A percentile compares a stretch with the other conserved stretches of the same genome.
These are phyloP conservation scores for Tenthredo livida DNA, from an alignment of 2,888 invertebrate species.

Conservation along the genomic window DNA sequence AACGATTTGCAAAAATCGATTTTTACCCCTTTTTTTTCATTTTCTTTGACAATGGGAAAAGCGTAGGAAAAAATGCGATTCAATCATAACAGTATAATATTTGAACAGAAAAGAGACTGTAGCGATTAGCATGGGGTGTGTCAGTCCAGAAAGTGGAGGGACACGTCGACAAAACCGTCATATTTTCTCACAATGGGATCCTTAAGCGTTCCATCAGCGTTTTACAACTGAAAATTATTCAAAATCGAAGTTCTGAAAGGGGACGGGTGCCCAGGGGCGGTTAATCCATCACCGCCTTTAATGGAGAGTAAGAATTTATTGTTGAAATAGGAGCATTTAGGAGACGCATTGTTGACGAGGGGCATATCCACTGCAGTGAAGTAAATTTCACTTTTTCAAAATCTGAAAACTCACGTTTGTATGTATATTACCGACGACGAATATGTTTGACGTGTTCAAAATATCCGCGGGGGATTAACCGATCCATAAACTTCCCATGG, in stretches of 20 bases:
- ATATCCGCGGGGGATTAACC: constrained; percentile 29
- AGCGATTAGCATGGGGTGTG: constrained; percentile 58
- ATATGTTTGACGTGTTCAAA: background rate
- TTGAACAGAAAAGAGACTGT: background rate
- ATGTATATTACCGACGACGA: background rate
- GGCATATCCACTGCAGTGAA: background rate
- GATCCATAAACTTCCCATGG: constrained; percentile 44
- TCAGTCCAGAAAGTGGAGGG: background rate
- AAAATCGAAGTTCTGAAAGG: constrained; percentile 58
- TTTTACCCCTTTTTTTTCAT: background rate
- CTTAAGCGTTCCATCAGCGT: constrained; percentile 65
- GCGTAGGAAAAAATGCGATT: constrained; percentile 4
- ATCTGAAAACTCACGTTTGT: constrained; percentile 63
- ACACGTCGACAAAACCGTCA: constrained; percentile 56
- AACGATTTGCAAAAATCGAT: constrained; percentile 14
- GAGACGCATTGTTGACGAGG: constrained; percentile 59
- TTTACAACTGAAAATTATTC: constrained; percentile 66
- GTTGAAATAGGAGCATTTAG: constrained; percentile 68
- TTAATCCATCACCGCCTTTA: constrained; percentile 68
- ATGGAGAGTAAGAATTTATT: constrained; percentile 62
- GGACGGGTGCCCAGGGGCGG: constrained; percentile 27
- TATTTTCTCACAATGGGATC: constrained; percentile 66
- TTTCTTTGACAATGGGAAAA: background rate
- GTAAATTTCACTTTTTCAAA: constrained; percentile 56
- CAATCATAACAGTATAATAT: constrained; percentile 20